Evolutionary conservation across 1,140 invertebrate genomes (phyloP), one percentile per base, ranked within the genome.

Genomic region (Cephus cinctus): DNA sequence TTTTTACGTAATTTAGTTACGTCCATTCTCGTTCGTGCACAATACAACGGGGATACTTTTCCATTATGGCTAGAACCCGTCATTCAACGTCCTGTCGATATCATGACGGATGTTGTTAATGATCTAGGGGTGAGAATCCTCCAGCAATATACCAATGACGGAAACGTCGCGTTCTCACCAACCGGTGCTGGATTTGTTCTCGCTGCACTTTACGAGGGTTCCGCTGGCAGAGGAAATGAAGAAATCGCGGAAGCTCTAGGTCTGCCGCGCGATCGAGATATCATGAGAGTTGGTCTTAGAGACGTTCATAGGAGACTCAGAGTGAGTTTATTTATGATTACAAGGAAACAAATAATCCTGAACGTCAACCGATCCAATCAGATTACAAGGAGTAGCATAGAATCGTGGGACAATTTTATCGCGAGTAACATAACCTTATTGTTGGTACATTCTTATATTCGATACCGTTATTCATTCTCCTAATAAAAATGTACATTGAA

Each of bases 131-230:
- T 88, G 40, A 83, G 81, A 58, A 79, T 89, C 44, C 77, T 90
- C 0, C 64, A 73, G 30, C 68, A 72, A 40, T 68, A 75, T 41
- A 30, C 56, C 8, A 81, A 85, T 59, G 80, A 82, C n/a, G 87
- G 89, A 60, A 92, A 92, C 61, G 84, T 90, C n/a, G 89, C 87
- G 5, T 88, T 90, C 67, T 91, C 88, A 1, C 88, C 89, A 2
- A 88, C 89, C 22, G 88, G 88, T 1, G 67, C 88, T 43, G 83
- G 85, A 55, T 88, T 88, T 54, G 86, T 91, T 6, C 70, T 90
- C 30, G 80, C 88, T 15, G 86, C 88, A 0, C 70, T 92, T 8
- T 88, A 84, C 59, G 89, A 92, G 68, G 89, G 88, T 18, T 80
- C 88, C 0, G 75, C 81, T 18, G 86, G 86, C 15, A 77, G 80